Evolutionary conservation across 2,113 vertebrate species (phyloP).

Genomic region (Chionis minor): DNA sequence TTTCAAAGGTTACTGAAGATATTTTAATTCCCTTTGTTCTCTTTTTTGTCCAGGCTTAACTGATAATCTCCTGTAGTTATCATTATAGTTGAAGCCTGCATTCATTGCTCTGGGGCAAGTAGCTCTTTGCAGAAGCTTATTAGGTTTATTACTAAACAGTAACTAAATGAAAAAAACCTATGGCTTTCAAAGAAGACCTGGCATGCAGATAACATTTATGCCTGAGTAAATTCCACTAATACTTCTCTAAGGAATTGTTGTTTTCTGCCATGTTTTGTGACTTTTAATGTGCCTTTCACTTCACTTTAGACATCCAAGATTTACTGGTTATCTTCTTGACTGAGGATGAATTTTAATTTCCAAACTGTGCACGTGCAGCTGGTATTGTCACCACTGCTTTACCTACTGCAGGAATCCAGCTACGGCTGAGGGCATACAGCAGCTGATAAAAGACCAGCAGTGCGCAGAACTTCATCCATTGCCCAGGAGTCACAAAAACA

Average conservation of each 20-base stretch:
- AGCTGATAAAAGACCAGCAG: neutral
- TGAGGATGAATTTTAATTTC: neutral
- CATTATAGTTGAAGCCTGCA: neutral
- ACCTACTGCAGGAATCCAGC: neutral
- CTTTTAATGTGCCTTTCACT: neutral
- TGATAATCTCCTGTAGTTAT: neutral
- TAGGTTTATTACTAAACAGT: neutral
- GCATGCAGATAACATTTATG: neutral
- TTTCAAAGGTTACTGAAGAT: neutral
- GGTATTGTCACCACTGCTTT: neutral
- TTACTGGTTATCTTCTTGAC: neutral
- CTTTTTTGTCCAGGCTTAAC: neutral
- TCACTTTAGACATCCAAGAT: neutral
- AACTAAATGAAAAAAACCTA: neutral
- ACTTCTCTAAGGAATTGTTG: neutral
- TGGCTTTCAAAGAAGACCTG: constrained; percentile 5
- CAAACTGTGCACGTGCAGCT: fast-evolving
- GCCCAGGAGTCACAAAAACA: neutral
- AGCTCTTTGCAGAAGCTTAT: constrained; percentile 4
- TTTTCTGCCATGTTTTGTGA: neutral
- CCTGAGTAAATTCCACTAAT: neutral
- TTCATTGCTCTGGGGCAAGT: neutral
- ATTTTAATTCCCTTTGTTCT: neutral
- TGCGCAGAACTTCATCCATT: neutral
- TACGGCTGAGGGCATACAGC: neutral